Base-by-base conservation (phyloP, 2,888 invertebrate species). In the Apantesis nais region DNA sequence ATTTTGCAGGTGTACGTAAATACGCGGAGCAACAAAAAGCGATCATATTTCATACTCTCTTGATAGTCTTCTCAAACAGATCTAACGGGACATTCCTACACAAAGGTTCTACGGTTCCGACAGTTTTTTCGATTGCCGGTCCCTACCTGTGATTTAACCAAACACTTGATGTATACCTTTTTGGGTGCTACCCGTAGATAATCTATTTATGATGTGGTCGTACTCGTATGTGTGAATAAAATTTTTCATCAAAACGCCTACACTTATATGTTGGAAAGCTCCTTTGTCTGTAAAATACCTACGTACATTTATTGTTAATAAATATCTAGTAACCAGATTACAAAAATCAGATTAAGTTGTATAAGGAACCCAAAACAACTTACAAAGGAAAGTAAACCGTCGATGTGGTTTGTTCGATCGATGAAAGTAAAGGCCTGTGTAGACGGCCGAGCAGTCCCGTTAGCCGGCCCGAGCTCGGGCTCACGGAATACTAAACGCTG, bases 351-450 rank as follows among this genome's bases (percentile, higher is more conserved):
- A 72, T 82, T 83, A 85, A 75, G 83, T 85, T 82, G 77, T 82
- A 81, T 83, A 78, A 79, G 79, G 85, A 88, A 90, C 87, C 86
- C 81, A 87, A 91, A 92, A 90, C n/a, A n/a, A n/a, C 88, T 92
- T 92, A 94, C 94, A 94, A 94, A 94, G 93, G 94, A 94, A 94
- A 95, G 94, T 94, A 93, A 94, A 92, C 93, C 93, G 86, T 84
- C 83, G 90, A 85, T 87, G 89, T 89, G 89, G 91, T 91, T 89
- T 86, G 90, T 88, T 87, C 91, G 93, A 93, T 94, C 94, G 95
- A 94, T 93, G 94, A 94, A 94, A 94, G 94, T 95, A 94, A 94
- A 94, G 94, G 92, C 93, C 90, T 85, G 91, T 88, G 90, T 89
- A 92, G 93, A 92, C 92, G 89, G 89, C 80, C 87, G 86, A 82